These are phyloP conservation scores for Ernsta delagoae DNA, from an alignment of 2,888 invertebrate species.

Conservation along the genomic window DNA sequence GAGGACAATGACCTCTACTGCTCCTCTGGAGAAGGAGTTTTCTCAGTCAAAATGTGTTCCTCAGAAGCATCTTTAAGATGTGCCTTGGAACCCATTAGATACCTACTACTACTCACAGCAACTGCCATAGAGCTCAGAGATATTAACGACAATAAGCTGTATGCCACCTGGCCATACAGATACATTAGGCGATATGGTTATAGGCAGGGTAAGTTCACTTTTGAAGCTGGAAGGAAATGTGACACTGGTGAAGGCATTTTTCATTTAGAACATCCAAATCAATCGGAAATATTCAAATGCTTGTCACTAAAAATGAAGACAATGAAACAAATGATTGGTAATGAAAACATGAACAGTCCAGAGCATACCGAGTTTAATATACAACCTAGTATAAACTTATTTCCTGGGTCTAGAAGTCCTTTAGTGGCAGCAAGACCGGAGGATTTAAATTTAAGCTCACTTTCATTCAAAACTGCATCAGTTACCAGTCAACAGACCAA, in stretches of 20 bases:
- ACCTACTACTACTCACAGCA: slow-evolving; percentile 90
- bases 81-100: slow-evolving; percentile 88
- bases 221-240: slow-evolving; percentile 95
- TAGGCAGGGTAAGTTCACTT: slow-evolving; percentile 93
- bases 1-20: slow-evolving; percentile 96
- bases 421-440: slow-evolving; percentile 86
- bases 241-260: slow-evolving; percentile 94
- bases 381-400: slow-evolving; percentile 90
- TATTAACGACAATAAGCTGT: slow-evolving; percentile 86
- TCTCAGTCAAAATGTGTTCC: slow-evolving; percentile 90
- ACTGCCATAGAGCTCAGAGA: slow-evolving; percentile 90
- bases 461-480: slow-evolving; percentile 76
- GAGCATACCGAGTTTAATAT: slow-evolving; percentile 90
- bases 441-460: slow-evolving; percentile 74
- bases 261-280: slow-evolving; percentile 91
- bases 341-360: slow-evolving; percentile 86
- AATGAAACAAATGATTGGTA: slow-evolving; percentile 93
- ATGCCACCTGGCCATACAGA: slow-evolving; percentile 93
- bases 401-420: slow-evolving; percentile 92
- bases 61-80: slow-evolving; percentile 92
- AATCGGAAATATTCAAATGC: slow-evolving; percentile 93
- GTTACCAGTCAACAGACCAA: slow-evolving; percentile 72
- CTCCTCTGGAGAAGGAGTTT: slow-evolving; percentile 92
- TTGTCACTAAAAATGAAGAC: slow-evolving; percentile 93
- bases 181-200: slow-evolving; percentile 94